Evolutionary conservation across 2,888 invertebrate genomes (phyloP), one percentile per base, ranked within the genome.

Genomic region (Vanessa cardui): DNA sequence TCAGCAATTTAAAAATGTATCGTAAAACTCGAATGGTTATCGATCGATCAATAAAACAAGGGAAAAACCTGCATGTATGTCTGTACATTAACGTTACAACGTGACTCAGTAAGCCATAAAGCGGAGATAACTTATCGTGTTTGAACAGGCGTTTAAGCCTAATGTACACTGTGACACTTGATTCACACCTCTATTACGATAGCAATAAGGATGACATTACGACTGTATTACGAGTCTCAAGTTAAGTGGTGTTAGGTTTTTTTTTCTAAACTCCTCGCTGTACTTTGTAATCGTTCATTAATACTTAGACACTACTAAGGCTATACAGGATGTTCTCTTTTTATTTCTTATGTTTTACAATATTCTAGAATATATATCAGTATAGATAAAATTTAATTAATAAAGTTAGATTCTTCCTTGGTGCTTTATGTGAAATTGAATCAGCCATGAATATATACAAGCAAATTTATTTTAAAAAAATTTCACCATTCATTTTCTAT

Each of bases 51-150:
- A 58, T 61, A 64, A 64, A 60, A 58, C 33, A 64, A 58, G 47
- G 47, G 46, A n/a, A 63, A 68, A 69, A 65, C 69, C 62, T 66
- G 47, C 64, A 44, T 60, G 69, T 63, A 39, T 49, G 62, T 21
- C 50, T 66, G 62, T 52, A 66, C 64, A 49, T 64, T 64, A 64
- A 58, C 58, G 64, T 58, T 67, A 67, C 64, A 73, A 84, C 84
- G 68, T 87, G 84, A 85, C 74, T 69, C 77, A 68, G 54, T 71
- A 69, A 75, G 73, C 80, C 77, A 80, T 85, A 77, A 75, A 82
- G 75, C 78, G 70, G 71, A 80, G 86, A 87, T 87, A 87, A 84
- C 83, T 72, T 87, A 86, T 83, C 87, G 78, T 77, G 70, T 74
- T 76, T 75, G 71, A 64, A 76, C 75, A 75, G 72, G 72, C 75